Evolutionary conservation across 1,140 invertebrate species (phyloP), one percentile per base, ranked within the genome.

Genomic region (Acromyrmex heyeri): DNA sequence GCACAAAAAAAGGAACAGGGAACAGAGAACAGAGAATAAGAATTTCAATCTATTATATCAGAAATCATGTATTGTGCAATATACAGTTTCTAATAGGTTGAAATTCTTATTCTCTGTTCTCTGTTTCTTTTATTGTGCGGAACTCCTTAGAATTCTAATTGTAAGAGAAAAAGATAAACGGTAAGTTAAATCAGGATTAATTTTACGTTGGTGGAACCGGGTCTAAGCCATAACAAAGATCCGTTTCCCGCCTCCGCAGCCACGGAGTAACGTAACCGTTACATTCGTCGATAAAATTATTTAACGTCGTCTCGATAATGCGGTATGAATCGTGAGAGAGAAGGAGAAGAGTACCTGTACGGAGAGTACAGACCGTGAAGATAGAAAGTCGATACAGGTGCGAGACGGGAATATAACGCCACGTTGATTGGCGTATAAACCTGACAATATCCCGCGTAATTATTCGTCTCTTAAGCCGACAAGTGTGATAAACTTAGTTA

Each of bases 301-400:
- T 73, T 61, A 83, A 73, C 38, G 55, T 21, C 1, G 34, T 67
- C 48, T 38, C 62, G 79, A 83, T 83, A 83, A 73, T 55, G 65
- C 24, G 34, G 21, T 30, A 21, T 12, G 30, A 78, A 18, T 38
- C 24, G 59, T 21, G n/a, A 12, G 18, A 30, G 34, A 24, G 38
- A 61, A 6, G n/a, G 48, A 57, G 72, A 34, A n/a, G 44, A 14
- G 44, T 44, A 67, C 64, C 64, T 38, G 64, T 18, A 21, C 24
- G 27, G 38, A 34, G 69, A 73, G 69, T 44, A 48, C 79, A 34
- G 53, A 61, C 12, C 69, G 38, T 83, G 30, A 83, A 61, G 67
- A 48, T 83, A 83, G 79, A 83, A 83, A 83, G 79, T 73, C 65
- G 53, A 70, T 81, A 64, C 78, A 83, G 79, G 79, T 73, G 79